Conservation (phyloP, 2,113 vertebrate species). For the Archocentrus centrarchus region DNA sequence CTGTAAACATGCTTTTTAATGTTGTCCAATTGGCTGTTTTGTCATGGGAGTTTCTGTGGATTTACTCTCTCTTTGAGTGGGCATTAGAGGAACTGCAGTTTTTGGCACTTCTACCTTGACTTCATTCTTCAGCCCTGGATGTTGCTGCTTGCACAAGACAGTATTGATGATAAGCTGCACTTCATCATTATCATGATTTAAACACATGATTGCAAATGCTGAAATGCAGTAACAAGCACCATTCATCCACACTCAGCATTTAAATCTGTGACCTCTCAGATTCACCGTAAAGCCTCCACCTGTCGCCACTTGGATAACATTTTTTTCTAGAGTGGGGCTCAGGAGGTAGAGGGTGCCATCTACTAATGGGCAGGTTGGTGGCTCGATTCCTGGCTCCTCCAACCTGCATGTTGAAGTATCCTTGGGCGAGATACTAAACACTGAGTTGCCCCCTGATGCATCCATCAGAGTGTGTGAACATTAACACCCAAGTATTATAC, state of each 20-base stretch:
- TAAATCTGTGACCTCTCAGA: neutral
- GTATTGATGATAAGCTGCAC: neutral
- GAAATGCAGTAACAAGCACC: neutral
- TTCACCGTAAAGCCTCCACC: neutral
- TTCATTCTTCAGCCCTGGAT: neutral
- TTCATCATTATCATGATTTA: neutral
- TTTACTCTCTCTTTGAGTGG: neutral
- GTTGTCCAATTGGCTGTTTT: neutral
- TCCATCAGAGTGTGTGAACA: neutral
- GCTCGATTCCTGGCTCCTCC: neutral
- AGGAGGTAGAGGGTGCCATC: neutral
- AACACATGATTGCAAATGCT: no score
- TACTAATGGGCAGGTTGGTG: neutral
- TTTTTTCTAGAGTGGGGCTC: neutral
- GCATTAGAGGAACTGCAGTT: neutral
- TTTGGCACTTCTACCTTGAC: neutral
- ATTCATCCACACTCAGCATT: neutral
- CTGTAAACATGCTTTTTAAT: no score
- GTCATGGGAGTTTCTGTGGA: neutral
- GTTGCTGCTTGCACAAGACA: neutral
- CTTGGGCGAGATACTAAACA: neutral
- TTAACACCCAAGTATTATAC: no score
- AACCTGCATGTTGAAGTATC: neutral
- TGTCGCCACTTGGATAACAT: neutral
- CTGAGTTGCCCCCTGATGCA: neutral